Conservation (phyloP, 2,113 vertebrate genomes). For the Callaeas wilsoni region DNA sequence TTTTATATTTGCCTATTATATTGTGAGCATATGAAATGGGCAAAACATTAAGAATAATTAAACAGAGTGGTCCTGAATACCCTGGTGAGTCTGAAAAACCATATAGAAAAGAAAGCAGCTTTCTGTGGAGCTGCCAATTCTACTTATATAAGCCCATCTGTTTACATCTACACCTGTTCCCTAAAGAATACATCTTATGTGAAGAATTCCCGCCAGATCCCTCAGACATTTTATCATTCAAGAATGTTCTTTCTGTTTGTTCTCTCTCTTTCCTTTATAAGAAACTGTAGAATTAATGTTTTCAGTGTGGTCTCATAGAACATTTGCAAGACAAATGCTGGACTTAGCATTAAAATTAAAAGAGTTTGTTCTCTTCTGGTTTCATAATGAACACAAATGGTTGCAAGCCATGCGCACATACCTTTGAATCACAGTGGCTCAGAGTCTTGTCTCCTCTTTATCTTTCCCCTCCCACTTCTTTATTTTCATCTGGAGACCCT, state of each 20-base stretch:
- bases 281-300: background rate
- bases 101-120: slow-evolving; percentile 39
- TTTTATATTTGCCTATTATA: slow-evolving; percentile 54
- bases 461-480: background rate
- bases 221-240: background rate
- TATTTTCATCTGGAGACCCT: background rate
- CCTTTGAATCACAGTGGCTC: background rate
- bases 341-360: background rate
- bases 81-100: background rate
- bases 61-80: slow-evolving; percentile 11
- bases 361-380: background rate
- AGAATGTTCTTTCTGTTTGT: background rate
- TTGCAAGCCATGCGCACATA: background rate
- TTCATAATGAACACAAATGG: background rate
- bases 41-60: slow-evolving; percentile 67
- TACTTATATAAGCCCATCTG: slow-evolving; percentile 60
- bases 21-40: slow-evolving; percentile 35
- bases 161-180: slow-evolving; percentile 35
- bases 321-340: background rate
- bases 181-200: slow-evolving; percentile 7
- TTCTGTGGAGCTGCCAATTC: slow-evolving; percentile 41
- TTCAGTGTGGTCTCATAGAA: background rate
- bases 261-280: background rate
- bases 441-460: background rate
- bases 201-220: slow-evolving; percentile 15